Conservation (phyloP, 2,113 vertebrate genomes). For the Sprattus sprattus region DNA sequence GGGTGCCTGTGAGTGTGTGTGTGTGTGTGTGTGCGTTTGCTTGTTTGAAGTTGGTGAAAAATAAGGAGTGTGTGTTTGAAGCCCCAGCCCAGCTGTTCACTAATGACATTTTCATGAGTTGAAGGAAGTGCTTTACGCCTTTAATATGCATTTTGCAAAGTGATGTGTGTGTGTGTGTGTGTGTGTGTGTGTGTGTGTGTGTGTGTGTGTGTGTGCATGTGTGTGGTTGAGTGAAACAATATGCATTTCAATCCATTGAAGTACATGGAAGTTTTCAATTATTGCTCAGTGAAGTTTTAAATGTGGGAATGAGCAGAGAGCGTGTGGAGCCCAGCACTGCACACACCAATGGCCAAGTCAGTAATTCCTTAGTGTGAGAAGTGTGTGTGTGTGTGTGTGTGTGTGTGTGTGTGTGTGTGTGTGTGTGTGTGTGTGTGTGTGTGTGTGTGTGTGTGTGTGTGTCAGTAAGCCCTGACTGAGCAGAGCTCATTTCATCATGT, state of each 20-base stretch:
- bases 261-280: slow-evolving; percentile 64
- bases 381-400: not conserved
- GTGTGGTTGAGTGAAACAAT: slow-evolving; percentile 59
- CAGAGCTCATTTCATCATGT: too few relatives aligned
- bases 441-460: not conserved
- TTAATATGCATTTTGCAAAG: slow-evolving; percentile 8
- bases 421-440: not conserved
- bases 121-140: slow-evolving; percentile 32
- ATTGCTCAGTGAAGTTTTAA: slow-evolving; percentile 67
- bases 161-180: slow-evolving; percentile 8
- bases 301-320: slow-evolving; percentile 54
- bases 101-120: slow-evolving; percentile 48
- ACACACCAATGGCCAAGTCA: not conserved
- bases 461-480: not conserved
- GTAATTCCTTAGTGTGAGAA: not conserved
- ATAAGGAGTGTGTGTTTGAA: not conserved
- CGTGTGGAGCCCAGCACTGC: slow-evolving; percentile 37
- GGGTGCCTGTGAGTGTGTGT: not conserved
- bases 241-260: slow-evolving; percentile 72
- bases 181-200: slow-evolving; percentile 24
- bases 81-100: slow-evolving; percentile 35
- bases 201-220: slow-evolving; percentile 20
- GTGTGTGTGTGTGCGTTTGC: not conserved
- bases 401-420: slow-evolving; percentile 34
- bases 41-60: not conserved